These are phyloP conservation scores for Agrotis ipsilon DNA, from an alignment of 2,888 invertebrate genomes.

Conservation along the genomic window DNA sequence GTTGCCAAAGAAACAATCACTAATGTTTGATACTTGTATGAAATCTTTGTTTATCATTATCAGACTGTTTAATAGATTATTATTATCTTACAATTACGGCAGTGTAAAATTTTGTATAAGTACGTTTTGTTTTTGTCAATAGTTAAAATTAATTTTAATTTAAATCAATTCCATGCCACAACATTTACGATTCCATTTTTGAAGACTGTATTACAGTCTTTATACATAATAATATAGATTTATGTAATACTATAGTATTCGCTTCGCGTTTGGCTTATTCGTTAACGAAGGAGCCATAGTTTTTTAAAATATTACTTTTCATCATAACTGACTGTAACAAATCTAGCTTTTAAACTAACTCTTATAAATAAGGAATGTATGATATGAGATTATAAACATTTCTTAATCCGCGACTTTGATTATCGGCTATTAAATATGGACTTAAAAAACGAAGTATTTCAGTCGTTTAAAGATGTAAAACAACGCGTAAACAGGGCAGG, in stretches of 20 bases:
- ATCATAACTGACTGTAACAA: slow-evolving; percentile 16
- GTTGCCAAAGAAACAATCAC: background rate
- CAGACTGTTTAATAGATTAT: slow-evolving; percentile 25
- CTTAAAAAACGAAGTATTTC: too few relatives aligned
- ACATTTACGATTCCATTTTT: background rate
- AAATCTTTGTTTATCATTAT: slow-evolving; percentile 5
- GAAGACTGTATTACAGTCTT: slow-evolving; percentile 13
- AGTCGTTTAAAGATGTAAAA: background rate
- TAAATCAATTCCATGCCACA: slow-evolving; percentile 11
- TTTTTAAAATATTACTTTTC: background rate
- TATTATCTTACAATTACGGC: slow-evolving; percentile 54
- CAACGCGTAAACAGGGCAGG: too few relatives aligned
- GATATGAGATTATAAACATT: background rate
- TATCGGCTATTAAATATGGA: background rate
- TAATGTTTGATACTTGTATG: background rate
- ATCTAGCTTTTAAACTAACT: slow-evolving; percentile 32
- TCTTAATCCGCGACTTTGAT: background rate
- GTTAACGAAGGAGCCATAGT: slow-evolving; percentile 24
- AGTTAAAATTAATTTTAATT: slow-evolving; percentile 3
- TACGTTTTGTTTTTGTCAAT: slow-evolving; percentile 9
- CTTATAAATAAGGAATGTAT: slow-evolving; percentile 24
- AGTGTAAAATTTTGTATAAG: slow-evolving; percentile 53
- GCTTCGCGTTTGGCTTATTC: slow-evolving; percentile 14
- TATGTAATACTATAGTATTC: slow-evolving; percentile 5
- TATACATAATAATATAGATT: background rate